These are phyloP conservation scores for Hydrocynus forskahlii DNA, from an alignment of 2,797 vertebrate species.

Conservation along the genomic window DNA sequence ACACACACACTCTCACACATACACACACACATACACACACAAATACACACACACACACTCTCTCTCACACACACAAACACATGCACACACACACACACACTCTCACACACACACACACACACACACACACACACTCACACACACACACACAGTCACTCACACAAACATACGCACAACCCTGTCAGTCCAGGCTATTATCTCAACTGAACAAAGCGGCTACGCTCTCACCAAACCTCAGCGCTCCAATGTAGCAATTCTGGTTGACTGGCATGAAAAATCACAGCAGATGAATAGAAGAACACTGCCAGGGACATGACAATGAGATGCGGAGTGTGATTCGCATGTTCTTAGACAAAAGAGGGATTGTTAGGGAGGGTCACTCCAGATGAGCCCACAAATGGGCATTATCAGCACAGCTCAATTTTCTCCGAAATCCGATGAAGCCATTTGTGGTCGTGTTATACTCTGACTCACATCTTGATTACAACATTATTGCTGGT, in stretches of 20 bases:
- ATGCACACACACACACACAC: too few relatives aligned
- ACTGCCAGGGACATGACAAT: conserved; percentile 19
- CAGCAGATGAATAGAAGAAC: conserved; percentile 28
- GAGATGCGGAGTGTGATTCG: conserved; percentile 37
- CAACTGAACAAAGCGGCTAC: conserved; percentile 30
- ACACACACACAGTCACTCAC: conserved; percentile 25
- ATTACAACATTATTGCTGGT: conserved; percentile 17
- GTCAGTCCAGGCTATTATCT: conserved; percentile 37
- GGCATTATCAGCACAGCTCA: neutral
- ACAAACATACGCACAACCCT: neutral
- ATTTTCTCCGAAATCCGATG: neutral
- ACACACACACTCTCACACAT: too few relatives aligned
- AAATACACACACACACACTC: too few relatives aligned
- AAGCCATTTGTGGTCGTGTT: neutral
- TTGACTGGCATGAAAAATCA: conserved; percentile 42
- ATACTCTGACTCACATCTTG: neutral
- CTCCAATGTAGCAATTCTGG: conserved; percentile 21
- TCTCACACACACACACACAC: too few relatives aligned
- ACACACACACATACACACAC: too few relatives aligned
- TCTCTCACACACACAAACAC: too few relatives aligned
- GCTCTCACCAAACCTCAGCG: conserved; percentile 30
- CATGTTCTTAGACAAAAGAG: conserved; percentile 19
- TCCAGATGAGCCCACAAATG: neutral
- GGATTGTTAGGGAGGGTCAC: neutral
- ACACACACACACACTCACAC: neutral